phyloP scores from a whole-genome alignment of 1,140 invertebrate species.

The Drosophila tropicalis region DNA sequence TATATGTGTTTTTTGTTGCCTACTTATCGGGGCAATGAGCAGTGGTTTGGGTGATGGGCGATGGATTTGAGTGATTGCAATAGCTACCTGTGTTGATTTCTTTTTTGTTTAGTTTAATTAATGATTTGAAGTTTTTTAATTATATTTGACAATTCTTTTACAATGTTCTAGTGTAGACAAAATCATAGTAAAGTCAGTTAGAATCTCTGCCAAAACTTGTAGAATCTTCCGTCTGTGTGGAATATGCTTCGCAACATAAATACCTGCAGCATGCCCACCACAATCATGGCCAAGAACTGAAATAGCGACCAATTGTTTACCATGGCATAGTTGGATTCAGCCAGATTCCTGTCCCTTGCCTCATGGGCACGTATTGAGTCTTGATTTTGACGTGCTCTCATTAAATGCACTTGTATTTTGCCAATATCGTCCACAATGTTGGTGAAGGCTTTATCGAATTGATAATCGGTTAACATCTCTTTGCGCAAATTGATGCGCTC shows the following conservation, averaged over 20 bases:
- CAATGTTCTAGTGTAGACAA: neutral
- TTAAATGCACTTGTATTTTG: slow-evolving; percentile 85
- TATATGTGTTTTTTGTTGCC: neutral
- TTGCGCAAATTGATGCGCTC: slow-evolving; percentile 64
- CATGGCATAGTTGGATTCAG: slow-evolving; percentile 88
- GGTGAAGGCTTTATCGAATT: slow-evolving; percentile 86
- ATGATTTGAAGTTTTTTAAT: neutral
- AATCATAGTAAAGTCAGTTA: neutral
- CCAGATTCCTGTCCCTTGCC: slow-evolving; percentile 89
- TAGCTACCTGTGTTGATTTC: neutral
- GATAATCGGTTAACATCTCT: slow-evolving; percentile 85
- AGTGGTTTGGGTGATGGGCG: too few relatives aligned
- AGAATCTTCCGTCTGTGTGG: slow-evolving; percentile 85
- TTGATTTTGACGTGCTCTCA: slow-evolving; percentile 87
- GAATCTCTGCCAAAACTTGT: slow-evolving; percentile 84
- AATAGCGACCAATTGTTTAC: slow-evolving; percentile 89
- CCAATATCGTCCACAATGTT: slow-evolving; percentile 85
- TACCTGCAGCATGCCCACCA: slow-evolving; percentile 87
- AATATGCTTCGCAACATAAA: slow-evolving; percentile 88
- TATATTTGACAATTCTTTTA: neutral
- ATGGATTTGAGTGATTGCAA: neutral
- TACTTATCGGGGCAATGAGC: neutral
- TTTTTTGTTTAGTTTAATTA: neutral
- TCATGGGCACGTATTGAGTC: slow-evolving; percentile 89
- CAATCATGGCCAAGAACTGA: slow-evolving; percentile 88